Evolutionary conservation across 2,888 invertebrate genomes (phyloP).

Genomic region (Molanna angustata): DNA sequence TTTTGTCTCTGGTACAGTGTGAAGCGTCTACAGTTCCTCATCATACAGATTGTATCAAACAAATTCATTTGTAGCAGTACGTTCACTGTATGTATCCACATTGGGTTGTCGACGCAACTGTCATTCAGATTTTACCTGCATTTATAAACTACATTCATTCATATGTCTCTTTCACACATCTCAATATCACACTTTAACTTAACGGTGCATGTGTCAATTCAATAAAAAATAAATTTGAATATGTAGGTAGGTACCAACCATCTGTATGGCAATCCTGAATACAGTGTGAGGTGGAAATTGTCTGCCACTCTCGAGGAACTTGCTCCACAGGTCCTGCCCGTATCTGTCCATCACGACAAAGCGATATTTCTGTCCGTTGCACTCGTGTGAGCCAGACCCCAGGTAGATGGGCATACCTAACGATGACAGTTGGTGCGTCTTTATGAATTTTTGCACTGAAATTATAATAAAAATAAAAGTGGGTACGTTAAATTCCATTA

Average conservation of each 20-base stretch:
- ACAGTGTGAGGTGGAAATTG: conserved; percentile 71
- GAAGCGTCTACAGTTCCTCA: too few species aligned
- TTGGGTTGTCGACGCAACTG: too few species aligned
- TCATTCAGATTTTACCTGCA: too few species aligned
- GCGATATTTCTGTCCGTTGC: conserved; percentile 74
- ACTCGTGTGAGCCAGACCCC: conserved; percentile 80
- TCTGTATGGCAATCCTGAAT: conserved; percentile 78
- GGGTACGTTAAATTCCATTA: not conserved
- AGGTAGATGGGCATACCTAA: conserved; percentile 84
- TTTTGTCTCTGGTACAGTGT: too few species aligned
- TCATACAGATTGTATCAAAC: too few species aligned
- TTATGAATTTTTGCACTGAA: conserved; percentile 70
- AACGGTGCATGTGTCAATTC: too few species aligned
- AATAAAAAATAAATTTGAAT: not conserved
- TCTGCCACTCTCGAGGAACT: conserved; percentile 65
- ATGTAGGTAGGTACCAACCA: conserved; percentile 55
- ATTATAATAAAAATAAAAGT: conserved; percentile 23
- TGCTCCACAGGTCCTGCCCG: conserved; percentile 79
- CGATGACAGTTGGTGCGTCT: conserved; percentile 61
- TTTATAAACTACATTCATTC: too few species aligned
- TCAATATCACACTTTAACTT: too few species aligned
- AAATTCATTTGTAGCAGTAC: too few species aligned
- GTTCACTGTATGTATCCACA: too few species aligned
- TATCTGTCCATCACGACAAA: conserved; percentile 89
- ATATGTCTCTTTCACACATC: not conserved